Evolutionary conservation across 2,888 invertebrate genomes (phyloP).

Genomic region (Pristionchus exspectatus): DNA sequence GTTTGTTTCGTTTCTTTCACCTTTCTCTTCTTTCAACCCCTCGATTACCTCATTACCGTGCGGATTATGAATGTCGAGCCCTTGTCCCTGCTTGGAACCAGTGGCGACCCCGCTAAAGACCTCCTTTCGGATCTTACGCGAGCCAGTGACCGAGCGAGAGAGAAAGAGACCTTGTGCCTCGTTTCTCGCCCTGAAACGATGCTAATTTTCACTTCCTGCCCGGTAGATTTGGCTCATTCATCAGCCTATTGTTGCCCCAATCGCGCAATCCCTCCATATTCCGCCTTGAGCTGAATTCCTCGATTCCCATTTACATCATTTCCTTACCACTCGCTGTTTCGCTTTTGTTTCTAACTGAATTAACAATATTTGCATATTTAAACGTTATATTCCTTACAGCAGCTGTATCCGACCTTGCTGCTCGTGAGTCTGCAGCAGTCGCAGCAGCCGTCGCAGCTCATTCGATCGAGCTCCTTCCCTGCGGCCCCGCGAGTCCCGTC

Average conservation of each 20-base stretch:
- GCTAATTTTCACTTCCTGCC: constrained; percentile 51
- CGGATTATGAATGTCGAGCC: constrained; percentile 21
- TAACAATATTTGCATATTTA: background rate
- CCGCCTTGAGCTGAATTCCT: background rate
- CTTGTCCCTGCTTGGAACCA: background rate
- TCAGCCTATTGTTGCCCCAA: constrained; percentile 38
- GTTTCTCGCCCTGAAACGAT: constrained; percentile 48
- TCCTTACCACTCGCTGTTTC: background rate
- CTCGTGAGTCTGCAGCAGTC: constrained; percentile 16
- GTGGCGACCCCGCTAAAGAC: constrained; percentile 32
- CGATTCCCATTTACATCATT: background rate
- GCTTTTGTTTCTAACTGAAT: background rate
- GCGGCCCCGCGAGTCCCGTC: constrained; percentile 19
- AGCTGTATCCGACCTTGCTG: constrained; percentile 33
- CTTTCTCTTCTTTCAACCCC: background rate
- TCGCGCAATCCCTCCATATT: constrained; percentile 41
- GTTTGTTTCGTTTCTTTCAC: constrained; percentile 16
- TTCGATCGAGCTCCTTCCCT: constrained; percentile 18
- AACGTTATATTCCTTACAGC: background rate
- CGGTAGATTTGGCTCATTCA: constrained; percentile 51
- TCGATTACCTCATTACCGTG: constrained; percentile 42
- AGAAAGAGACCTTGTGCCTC: constrained; percentile 10
- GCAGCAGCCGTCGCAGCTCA: constrained; percentile 23
- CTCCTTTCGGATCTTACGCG: constrained; percentile 33
- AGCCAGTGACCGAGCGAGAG: constrained; percentile 4